Conservation (phyloP, 2,113 vertebrate species). For the Meles meles region DNA sequence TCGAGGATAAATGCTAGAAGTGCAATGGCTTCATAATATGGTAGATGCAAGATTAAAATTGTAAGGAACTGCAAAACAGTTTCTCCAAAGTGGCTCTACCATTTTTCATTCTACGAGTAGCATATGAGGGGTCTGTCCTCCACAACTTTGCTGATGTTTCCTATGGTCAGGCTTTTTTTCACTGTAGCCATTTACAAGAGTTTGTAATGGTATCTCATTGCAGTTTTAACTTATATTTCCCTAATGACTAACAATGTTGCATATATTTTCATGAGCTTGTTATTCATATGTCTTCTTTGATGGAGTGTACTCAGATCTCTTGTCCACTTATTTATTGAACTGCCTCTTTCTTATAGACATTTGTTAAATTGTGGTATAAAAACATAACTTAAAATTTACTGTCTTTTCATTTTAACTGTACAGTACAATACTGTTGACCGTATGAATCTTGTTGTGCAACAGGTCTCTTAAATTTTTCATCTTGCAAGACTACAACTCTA, state of each 20-base stretch:
- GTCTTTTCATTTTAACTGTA: neutral
- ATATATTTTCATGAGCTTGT: neutral
- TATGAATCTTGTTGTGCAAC: neutral
- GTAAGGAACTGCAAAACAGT: neutral
- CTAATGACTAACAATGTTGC: neutral
- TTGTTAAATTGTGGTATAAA: neutral
- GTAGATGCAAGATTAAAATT: neutral
- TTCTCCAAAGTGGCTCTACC: neutral
- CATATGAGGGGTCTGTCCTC: neutral
- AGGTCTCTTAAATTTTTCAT: neutral
- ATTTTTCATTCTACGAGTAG: neutral
- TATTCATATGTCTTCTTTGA: neutral
- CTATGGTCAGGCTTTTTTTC: neutral
- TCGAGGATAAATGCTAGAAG: neutral
- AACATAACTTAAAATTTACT: neutral
- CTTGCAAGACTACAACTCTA: neutral
- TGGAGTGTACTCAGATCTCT: neutral
- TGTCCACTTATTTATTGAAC: neutral
- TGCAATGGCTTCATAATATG: neutral
- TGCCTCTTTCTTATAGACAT: neutral
- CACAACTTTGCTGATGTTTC: neutral
- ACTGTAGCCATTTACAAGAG: neutral
- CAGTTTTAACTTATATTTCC: neutral
- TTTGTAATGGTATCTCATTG: neutral
- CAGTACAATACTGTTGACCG: neutral